Percentiles rank a stretch among this genome's conserved stretches.
Evolutionary conservation across 2,797 vertebrate species (phyloP).

Genomic region (Chaunax sp.): DNA sequence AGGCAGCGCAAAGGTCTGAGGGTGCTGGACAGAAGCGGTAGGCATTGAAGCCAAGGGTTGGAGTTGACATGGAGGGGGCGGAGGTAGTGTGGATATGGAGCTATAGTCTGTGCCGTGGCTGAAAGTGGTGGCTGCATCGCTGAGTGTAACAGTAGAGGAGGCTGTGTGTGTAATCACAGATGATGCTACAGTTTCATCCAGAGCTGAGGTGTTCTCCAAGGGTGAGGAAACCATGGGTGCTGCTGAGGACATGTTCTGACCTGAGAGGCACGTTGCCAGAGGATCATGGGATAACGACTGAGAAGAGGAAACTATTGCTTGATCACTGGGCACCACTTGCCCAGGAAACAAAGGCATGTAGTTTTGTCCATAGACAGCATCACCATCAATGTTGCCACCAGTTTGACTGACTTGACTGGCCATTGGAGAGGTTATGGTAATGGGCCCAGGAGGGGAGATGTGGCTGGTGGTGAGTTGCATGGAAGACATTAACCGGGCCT

Average conservation of each 20-base stretch:
- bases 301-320: slow-evolving; percentile 53
- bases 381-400: slow-evolving; percentile 47
- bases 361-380: slow-evolving; percentile 79
- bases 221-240: slow-evolving; percentile 57
- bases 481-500: slow-evolving; percentile 75
- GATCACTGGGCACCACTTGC: slow-evolving; percentile 61
- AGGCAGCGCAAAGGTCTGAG: slow-evolving; percentile 86
- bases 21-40: slow-evolving; percentile 59
- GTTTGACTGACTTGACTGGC: slow-evolving; percentile 72
- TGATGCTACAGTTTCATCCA: slow-evolving; percentile 67
- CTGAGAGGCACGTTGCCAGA: slow-evolving; percentile 78
- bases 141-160: slow-evolving; percentile 84
- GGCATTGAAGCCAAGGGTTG: slow-evolving; percentile 77
- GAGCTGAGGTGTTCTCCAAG: slow-evolving; percentile 40
- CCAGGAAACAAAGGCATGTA: slow-evolving; percentile 86
- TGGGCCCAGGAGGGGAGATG: slow-evolving; percentile 77
- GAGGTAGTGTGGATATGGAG: slow-evolving; percentile 72
- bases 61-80: slow-evolving; percentile 75
- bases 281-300: slow-evolving; percentile 69
- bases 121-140: slow-evolving; percentile 85
- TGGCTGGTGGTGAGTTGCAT: slow-evolving; percentile 80
- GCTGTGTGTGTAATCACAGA: slow-evolving; percentile 89
- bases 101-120: slow-evolving; percentile 83
- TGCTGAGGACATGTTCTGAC: slow-evolving; percentile 58
- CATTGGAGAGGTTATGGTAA: slow-evolving; percentile 74